Percentiles rank a stretch among this genome's conserved stretches.
These are phyloP conservation scores for Eublepharis macularius DNA, from an alignment of 2,113 vertebrate species.

Conservation along the genomic window DNA sequence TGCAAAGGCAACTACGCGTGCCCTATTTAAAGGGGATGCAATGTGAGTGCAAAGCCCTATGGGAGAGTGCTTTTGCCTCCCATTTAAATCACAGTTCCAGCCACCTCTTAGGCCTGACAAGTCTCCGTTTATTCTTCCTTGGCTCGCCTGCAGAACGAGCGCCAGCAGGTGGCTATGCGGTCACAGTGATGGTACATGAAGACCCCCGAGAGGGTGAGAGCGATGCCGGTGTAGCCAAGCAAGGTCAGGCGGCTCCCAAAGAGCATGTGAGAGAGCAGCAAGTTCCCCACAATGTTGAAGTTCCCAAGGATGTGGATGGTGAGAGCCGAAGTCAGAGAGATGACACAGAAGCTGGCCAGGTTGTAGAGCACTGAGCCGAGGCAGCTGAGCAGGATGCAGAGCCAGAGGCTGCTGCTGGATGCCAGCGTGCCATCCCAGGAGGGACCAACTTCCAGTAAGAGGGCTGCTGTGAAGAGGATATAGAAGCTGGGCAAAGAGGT, in stretches of 20 bases:
- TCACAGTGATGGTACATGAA: constrained; percentile 94
- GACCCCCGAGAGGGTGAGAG: constrained; percentile 87
- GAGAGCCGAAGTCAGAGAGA: constrained; percentile 94
- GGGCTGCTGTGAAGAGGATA: constrained; percentile 85
- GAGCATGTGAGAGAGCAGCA: constrained; percentile 88
- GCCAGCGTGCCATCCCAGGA: constrained; percentile 76
- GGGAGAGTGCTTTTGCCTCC: too few relatives aligned
- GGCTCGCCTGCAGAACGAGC: constrained; percentile 11
- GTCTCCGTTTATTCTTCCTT: constrained; percentile 41
- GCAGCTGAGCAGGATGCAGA: constrained; percentile 93
- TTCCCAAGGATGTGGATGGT: constrained; percentile 96
- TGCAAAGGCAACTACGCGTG: too few relatives aligned
- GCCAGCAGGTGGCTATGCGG: constrained; percentile 79
- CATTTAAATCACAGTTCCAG: too few relatives aligned
- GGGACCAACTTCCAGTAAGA: constrained; percentile 86
- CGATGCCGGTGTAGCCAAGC: constrained; percentile 89
- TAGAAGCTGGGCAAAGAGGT: constrained; percentile 96
- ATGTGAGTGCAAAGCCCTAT: too few relatives aligned
- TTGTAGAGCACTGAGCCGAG: constrained; percentile 95
- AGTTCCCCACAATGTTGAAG: constrained; percentile 90
- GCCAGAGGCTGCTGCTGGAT: constrained; percentile 84
- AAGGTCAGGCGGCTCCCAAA: constrained; percentile 85
- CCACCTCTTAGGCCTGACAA: too few relatives aligned
- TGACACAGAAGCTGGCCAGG: constrained; percentile 91
- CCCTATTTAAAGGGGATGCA: too few relatives aligned